Conservation (phyloP, 2,113 vertebrate genomes). For the Pelecanoides urinatrix region DNA sequence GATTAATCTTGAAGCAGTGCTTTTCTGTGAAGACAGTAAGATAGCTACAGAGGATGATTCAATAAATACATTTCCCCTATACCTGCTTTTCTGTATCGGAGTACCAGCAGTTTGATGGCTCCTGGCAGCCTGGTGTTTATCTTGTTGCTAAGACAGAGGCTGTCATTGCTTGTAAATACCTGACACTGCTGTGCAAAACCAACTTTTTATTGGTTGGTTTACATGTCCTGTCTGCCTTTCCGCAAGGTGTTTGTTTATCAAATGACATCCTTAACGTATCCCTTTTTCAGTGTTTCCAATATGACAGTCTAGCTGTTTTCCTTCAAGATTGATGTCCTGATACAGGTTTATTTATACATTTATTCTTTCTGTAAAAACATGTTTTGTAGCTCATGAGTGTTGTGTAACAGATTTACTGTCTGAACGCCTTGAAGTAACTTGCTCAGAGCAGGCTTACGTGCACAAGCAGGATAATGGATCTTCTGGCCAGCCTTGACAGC, state of each 20-base stretch:
- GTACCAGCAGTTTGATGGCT: neutral
- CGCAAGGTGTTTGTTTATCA: neutral
- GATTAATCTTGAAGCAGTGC: neutral
- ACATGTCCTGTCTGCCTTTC: neutral
- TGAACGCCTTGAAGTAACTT: neutral
- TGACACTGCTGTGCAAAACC: neutral
- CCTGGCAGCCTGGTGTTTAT: neutral
- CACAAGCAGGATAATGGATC: neutral
- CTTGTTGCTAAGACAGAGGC: constrained; percentile 19
- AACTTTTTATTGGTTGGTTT: constrained; percentile 1
- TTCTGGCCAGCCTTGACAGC: neutral
- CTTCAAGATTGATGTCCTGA: neutral
- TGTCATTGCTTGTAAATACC: constrained; percentile 24
- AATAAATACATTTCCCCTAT: neutral
- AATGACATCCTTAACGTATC: neutral
- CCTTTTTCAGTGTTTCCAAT: neutral
- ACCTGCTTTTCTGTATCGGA: neutral
- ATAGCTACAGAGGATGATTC: neutral
- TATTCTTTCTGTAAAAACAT: neutral
- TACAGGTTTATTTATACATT: neutral
- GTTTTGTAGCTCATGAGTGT: neutral
- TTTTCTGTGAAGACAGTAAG: neutral
- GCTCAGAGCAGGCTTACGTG: neutral
- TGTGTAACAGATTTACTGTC: neutral
- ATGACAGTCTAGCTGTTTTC: neutral